Evolutionary conservation across 1,140 invertebrate species (phyloP).

Genomic region (Lordiphosa clarofinis): DNA sequence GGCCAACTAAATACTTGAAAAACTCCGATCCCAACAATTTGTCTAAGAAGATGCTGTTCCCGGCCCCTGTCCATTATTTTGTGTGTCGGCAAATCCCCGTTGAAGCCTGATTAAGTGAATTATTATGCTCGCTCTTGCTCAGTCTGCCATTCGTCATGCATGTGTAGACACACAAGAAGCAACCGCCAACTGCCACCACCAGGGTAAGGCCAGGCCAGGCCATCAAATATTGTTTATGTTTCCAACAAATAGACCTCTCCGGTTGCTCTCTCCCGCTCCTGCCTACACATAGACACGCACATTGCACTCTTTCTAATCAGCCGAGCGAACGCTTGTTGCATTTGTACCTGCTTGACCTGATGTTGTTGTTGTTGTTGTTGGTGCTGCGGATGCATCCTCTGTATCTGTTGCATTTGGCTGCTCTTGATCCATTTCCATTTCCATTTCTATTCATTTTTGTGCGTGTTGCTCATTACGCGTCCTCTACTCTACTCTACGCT

Average conservation of each 20-base stretch:
- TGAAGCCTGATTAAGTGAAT: constrained; percentile 75
- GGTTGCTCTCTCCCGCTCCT: constrained; percentile 2
- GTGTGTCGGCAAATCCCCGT: constrained; percentile 57
- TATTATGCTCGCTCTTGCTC: constrained; percentile 46
- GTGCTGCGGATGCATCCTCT: constrained; percentile 6
- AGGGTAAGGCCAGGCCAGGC: constrained; percentile 6
- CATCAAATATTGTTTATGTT: constrained; percentile 77
- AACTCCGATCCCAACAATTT: constrained; percentile 34
- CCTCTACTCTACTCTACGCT: background rate
- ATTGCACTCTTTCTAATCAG: constrained; percentile 72
- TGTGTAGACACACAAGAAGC: constrained; percentile 68
- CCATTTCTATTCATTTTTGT: constrained; percentile 70
- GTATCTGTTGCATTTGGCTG: constrained; percentile 38
- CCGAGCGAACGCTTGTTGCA: constrained; percentile 66
- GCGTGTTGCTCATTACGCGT: constrained; percentile 69
- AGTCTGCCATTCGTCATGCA: constrained; percentile 60
- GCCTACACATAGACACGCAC: constrained; percentile 29
- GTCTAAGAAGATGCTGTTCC: constrained; percentile 39
- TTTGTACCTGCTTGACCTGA: constrained; percentile 75
- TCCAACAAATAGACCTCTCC: constrained; percentile 49
- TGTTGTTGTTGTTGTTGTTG: constrained; percentile 22
- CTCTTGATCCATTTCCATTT: constrained; percentile 78
- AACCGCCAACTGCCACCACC: constrained; percentile 17
- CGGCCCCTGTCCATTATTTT: constrained; percentile 23
- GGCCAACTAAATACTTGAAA: constrained; percentile 55